Conservation (phyloP, 2,113 vertebrate genomes). For the Thymallus thymallus region DNA sequence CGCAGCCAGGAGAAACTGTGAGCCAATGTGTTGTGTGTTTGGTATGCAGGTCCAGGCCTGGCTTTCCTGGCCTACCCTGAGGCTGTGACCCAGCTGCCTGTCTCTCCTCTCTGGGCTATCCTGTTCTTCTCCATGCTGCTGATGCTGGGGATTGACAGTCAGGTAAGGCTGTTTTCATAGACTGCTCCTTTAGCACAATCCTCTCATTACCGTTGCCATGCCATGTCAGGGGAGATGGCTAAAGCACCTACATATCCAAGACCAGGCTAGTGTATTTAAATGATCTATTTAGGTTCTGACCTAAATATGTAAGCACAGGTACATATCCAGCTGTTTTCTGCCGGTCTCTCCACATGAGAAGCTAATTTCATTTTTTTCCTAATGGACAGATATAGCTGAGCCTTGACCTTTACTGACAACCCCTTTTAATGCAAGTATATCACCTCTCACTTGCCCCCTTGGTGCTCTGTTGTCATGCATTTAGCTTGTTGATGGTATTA, state of each 20-base stretch:
- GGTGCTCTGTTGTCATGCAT: slow-evolving; percentile 35
- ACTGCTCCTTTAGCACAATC: no score
- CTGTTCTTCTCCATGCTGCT: slow-evolving; percentile 99
- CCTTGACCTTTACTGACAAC: slow-evolving; percentile 60
- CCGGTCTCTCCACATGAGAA: slow-evolving; percentile 57
- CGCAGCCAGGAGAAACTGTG: neutral
- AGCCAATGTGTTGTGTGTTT: slow-evolving; percentile 19
- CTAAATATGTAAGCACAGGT: slow-evolving; percentile 58
- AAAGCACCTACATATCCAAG: no score
- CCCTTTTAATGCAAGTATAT: slow-evolving; percentile 56
- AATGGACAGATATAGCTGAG: slow-evolving; percentile 53
- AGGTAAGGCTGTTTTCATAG: slow-evolving; percentile 74
- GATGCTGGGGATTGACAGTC: slow-evolving; percentile 98
- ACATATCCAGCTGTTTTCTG: slow-evolving; percentile 48
- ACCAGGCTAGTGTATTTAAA: neutral
- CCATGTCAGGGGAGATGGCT: neutral
- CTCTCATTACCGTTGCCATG: no score
- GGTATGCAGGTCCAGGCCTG: slow-evolving; percentile 86
- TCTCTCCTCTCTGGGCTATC: slow-evolving; percentile 95
- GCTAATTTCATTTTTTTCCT: slow-evolving; percentile 46
- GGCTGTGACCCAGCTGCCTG: slow-evolving; percentile 93
- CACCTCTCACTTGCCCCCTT: slow-evolving; percentile 51
- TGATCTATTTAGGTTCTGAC: no score
- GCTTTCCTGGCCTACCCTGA: slow-evolving; percentile 96
- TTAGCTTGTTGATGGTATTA: slow-evolving; percentile 23